Conservation (phyloP, 2,113 vertebrate species). For the Phoenicopterus ruber region DNA sequence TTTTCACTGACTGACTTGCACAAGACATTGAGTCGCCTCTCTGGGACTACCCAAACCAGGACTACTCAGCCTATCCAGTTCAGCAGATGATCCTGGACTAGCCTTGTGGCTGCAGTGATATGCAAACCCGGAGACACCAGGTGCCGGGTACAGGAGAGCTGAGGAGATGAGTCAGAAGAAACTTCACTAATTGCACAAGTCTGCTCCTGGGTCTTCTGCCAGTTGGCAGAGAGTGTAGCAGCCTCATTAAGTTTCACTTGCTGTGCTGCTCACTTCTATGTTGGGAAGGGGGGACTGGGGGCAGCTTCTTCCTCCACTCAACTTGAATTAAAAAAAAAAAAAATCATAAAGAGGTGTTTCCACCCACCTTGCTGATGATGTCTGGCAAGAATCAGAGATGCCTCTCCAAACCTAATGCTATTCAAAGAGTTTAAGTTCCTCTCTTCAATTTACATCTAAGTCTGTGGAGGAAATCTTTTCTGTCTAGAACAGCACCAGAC, state of each 20-base stretch:
- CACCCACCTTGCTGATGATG: neutral
- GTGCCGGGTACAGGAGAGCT: neutral
- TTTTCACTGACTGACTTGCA: neutral
- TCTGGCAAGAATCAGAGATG: neutral
- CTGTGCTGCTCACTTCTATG: slow-evolving; percentile 8
- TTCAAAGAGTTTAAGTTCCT: neutral
- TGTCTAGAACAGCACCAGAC: neutral
- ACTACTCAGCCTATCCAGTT: neutral
- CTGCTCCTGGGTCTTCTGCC: slow-evolving; percentile 12
- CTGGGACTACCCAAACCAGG: neutral
- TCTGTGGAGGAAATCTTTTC: neutral
- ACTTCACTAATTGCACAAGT: neutral
- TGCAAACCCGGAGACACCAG: neutral
- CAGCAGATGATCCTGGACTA: neutral
- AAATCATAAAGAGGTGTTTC: neutral
- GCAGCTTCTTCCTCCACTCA: neutral
- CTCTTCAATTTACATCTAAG: neutral
- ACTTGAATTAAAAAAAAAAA: neutral
- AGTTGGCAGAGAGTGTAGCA: neutral
- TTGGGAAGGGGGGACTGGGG: neutral
- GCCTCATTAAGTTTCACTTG: neutral
- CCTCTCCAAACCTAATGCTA: neutral
- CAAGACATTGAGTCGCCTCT: neutral
- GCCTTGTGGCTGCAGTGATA: neutral
- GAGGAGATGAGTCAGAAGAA: neutral